Evolutionary conservation across 2,797 vertebrate species (phyloP).

Genomic region (Phaenicophaeus curvirostris): DNA sequence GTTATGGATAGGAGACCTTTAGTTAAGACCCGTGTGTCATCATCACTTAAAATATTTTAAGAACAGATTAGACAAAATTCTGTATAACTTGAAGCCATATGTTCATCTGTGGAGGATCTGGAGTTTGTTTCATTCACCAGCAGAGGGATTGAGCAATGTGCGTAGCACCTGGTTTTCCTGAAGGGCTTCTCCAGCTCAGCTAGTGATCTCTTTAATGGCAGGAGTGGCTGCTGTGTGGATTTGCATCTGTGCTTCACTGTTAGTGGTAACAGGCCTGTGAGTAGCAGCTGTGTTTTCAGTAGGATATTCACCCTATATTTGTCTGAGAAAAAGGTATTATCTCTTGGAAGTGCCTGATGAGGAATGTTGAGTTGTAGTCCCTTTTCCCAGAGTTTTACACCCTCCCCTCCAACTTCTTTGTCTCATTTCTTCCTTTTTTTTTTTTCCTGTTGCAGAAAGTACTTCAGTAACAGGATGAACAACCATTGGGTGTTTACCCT

Average conservation of each 20-base stretch:
- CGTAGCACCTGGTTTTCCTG: not conserved
- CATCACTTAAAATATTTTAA: slow-evolving; percentile 19
- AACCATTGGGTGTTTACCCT: slow-evolving; percentile 53
- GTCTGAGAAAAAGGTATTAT: not conserved
- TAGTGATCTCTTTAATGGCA: not conserved
- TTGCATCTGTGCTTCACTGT: not conserved
- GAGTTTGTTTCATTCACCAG: slow-evolving; percentile 21
- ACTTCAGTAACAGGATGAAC: slow-evolving; percentile 47
- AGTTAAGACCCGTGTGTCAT: slow-evolving; percentile 8
- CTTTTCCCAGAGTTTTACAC: not conserved
- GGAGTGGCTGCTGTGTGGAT: not conserved
- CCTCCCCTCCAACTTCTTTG: not conserved
- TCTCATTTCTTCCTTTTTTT: not conserved
- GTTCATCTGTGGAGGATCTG: slow-evolving; percentile 18
- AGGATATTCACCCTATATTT: not conserved
- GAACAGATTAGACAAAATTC: slow-evolving; percentile 22
- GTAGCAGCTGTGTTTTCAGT: not conserved
- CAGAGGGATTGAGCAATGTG: not conserved
- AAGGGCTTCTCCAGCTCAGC: slow-evolving; percentile 19
- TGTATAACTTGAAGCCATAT: slow-evolving; percentile 1
- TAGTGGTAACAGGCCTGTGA: not conserved
- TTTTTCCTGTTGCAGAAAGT: not conserved
- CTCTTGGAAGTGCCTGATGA: not conserved
- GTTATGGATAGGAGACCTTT: not conserved
- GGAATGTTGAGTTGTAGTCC: not conserved